These are phyloP conservation scores for Agelastica alni DNA, from an alignment of 2,888 invertebrate genomes.

Conservation along the genomic window DNA sequence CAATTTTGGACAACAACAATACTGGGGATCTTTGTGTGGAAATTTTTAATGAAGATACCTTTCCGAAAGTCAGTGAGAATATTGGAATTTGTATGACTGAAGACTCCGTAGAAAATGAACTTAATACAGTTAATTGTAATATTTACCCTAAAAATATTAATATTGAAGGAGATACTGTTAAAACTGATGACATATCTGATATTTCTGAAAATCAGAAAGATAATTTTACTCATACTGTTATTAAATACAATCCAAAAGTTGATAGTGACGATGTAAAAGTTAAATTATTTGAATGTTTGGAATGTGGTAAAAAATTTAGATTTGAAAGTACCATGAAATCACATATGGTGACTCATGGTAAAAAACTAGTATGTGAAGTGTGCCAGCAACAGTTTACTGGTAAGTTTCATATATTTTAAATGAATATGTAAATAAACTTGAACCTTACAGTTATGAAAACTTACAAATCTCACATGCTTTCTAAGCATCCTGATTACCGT, in stretches of 20 bases:
- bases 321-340: constrained; percentile 42
- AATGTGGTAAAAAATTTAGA: constrained; percentile 47
- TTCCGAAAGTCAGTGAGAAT: not conserved
- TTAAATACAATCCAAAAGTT: constrained; percentile 15
- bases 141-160: not conserved
- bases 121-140: constrained; percentile 1
- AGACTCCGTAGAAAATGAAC: constrained; percentile 2
- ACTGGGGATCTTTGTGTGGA: constrained; percentile 8
- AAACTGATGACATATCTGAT: not conserved
- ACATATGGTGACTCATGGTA: constrained; percentile 48
- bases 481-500: constrained; percentile 45
- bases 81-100: not conserved
- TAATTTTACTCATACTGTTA: constrained; percentile 7
- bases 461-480: constrained; percentile 43
- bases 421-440: not conserved
- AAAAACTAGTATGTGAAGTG: constrained; percentile 46
- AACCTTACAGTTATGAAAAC: constrained; percentile 45
- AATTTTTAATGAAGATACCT: constrained; percentile 3
- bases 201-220: not conserved
- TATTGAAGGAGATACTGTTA: not conserved
- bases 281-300: constrained; percentile 32
- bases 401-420: constrained; percentile 35
- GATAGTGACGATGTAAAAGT: not conserved
- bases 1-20: constrained; percentile 17
- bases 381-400: constrained; percentile 48